phyloP scores from a whole-genome alignment of 2,797 vertebrate genomes.

The Peromyscus nudipes region DNA sequence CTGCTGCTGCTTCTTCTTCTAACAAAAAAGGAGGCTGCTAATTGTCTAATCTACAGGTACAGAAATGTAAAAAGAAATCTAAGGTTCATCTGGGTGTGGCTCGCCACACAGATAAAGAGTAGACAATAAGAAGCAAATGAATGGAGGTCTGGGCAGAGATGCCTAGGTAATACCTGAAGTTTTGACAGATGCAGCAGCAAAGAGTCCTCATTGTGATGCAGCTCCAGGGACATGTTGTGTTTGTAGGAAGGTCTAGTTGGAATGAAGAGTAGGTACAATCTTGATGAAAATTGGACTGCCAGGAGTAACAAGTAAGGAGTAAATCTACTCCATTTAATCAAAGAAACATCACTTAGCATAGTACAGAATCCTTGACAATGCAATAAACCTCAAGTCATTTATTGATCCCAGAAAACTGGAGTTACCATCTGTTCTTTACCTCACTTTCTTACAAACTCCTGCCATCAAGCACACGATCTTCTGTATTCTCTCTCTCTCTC shows the following conservation, averaged over 20 bases:
- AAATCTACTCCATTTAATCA: slow-evolving; percentile 23
- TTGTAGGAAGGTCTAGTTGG: neutral
- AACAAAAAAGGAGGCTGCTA: neutral
- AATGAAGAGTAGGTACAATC: neutral
- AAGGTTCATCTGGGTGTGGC: neutral
- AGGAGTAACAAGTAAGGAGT: neutral
- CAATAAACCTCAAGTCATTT: neutral
- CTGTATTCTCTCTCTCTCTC: neutral
- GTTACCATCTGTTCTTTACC: neutral
- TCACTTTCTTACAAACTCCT: neutral
- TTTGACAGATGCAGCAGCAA: neutral
- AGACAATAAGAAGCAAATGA: neutral
- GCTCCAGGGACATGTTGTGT: neutral
- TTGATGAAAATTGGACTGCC: neutral
- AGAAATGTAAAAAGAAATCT: neutral
- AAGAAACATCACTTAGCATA: neutral
- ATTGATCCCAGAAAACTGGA: neutral
- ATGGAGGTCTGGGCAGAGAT: neutral
- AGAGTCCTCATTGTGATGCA: neutral
- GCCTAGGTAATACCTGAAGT: neutral
- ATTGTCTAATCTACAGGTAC: neutral
- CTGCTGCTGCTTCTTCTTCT: no score
- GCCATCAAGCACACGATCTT: neutral
- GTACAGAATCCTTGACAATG: neutral
- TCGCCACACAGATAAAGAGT: neutral